Evolutionary conservation across 2,113 vertebrate species (phyloP).

Genomic region (Forbesichthys papilliferus): DNA sequence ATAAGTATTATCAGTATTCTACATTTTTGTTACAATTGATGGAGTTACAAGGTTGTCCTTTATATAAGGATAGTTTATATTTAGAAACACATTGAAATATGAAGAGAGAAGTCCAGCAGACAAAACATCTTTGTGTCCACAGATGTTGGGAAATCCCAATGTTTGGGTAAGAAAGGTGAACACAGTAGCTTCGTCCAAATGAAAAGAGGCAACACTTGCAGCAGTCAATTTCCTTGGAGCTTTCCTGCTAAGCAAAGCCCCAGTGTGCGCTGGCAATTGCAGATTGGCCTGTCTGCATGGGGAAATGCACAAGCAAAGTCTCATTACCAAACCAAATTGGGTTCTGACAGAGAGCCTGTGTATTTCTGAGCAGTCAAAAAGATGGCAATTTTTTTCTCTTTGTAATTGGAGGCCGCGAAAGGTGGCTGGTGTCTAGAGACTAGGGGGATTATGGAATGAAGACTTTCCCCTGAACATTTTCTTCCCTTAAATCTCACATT

Average conservation of each 20-base stretch:
- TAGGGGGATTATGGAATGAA: slow-evolving; percentile 73
- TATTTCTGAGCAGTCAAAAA: slow-evolving; percentile 72
- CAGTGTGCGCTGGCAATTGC: slow-evolving; percentile 67
- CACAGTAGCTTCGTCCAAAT: slow-evolving; percentile 67
- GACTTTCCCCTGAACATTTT: slow-evolving; percentile 71
- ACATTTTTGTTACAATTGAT: too few species aligned
- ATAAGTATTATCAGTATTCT: too few species aligned
- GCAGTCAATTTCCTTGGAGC: slow-evolving; percentile 69
- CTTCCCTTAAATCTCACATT: slow-evolving; percentile 63
- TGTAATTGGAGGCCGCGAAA: slow-evolving; percentile 76
- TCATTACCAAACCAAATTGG: slow-evolving; percentile 82
- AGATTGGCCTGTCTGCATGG: slow-evolving; percentile 78
- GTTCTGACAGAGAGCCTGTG: slow-evolving; percentile 77
- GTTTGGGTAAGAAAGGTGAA: slow-evolving; percentile 70
- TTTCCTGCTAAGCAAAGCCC: slow-evolving; percentile 68
- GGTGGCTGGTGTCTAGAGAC: slow-evolving; percentile 64
- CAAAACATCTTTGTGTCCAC: slow-evolving; percentile 27
- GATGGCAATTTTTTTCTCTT: slow-evolving; percentile 69
- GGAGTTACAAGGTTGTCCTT: too few species aligned
- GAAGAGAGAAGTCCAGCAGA: slow-evolving; percentile 7
- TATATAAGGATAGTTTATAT: neutral
- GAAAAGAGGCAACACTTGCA: slow-evolving; percentile 75
- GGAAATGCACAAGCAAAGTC: slow-evolving; percentile 76
- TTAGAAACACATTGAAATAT: neutral
- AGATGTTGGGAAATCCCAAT: slow-evolving; percentile 59